These are phyloP conservation scores for Nautilus pompilius DNA, from an alignment of 1,140 invertebrate genomes.

Conservation along the genomic window DNA sequence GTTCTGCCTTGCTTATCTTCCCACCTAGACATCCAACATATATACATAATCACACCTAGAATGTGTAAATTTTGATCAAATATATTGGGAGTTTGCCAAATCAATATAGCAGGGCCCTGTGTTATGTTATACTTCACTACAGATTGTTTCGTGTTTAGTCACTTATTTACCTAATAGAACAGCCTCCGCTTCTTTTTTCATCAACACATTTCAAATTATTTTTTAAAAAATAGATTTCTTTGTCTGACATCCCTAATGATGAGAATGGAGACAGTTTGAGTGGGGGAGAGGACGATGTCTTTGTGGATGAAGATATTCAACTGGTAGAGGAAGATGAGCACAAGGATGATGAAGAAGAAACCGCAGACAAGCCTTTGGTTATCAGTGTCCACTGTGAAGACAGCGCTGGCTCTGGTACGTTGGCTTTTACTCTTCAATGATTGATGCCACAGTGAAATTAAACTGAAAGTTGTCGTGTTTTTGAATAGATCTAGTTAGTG, in stretches of 20 bases:
- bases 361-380: background rate
- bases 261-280: background rate
- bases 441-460: too few relatives aligned
- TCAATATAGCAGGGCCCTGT: background rate
- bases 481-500: too few relatives aligned
- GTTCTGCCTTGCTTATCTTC: too few relatives aligned
- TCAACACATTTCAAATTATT: background rate
- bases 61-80: background rate
- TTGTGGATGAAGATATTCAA: conserved; percentile 12
- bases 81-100: too few relatives aligned
- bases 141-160: background rate
- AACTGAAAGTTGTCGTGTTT: too few relatives aligned
- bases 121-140: background rate
- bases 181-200: background rate
- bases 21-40: too few relatives aligned
- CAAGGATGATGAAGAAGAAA: background rate
- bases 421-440: too few relatives aligned
- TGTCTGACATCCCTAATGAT: conserved; percentile 7
- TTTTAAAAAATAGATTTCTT: conserved; percentile 1
- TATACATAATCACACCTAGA: background rate
- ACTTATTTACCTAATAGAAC: background rate
- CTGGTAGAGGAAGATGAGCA: conserved; percentile 3
- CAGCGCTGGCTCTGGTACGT: too few relatives aligned
- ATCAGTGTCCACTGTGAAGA: background rate
- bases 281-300: conserved; percentile 10